Conservation (phyloP, 2,113 vertebrate species). For the Tursiops truncatus region DNA sequence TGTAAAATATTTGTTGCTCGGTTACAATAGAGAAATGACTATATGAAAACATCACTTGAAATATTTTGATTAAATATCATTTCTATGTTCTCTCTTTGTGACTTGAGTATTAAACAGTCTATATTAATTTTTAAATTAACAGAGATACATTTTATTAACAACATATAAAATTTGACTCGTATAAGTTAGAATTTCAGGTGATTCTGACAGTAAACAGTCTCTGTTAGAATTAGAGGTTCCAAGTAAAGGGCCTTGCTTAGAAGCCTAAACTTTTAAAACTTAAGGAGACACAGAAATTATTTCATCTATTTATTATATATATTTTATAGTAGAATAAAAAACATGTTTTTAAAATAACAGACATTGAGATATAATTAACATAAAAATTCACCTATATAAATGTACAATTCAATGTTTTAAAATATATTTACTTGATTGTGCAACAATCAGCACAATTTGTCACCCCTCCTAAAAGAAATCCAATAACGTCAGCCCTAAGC, state of each 20-base stretch:
- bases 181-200: background rate
- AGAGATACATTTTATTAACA: background rate
- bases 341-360: background rate
- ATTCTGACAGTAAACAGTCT: background rate
- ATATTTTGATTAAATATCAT: background rate
- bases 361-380: background rate
- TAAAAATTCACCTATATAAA: background rate
- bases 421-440: background rate
- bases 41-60: background rate
- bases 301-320: background rate
- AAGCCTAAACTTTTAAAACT: background rate
- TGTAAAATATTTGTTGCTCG: constrained; percentile 8
- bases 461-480: background rate
- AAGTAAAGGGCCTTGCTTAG: background rate
- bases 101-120: background rate
- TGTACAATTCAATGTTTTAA: background rate
- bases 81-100: background rate
- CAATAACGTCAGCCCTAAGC: background rate
- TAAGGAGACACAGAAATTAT: background rate
- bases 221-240: background rate
- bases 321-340: background rate
- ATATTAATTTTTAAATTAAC: background rate
- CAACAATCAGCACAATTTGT: background rate
- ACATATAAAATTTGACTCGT: background rate
- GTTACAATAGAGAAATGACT: background rate